Evolutionary conservation across 2,113 vertebrate species (phyloP), one percentile per base, ranked within the genome.

Genomic region (Heterotilapia buettikoferi): DNA sequence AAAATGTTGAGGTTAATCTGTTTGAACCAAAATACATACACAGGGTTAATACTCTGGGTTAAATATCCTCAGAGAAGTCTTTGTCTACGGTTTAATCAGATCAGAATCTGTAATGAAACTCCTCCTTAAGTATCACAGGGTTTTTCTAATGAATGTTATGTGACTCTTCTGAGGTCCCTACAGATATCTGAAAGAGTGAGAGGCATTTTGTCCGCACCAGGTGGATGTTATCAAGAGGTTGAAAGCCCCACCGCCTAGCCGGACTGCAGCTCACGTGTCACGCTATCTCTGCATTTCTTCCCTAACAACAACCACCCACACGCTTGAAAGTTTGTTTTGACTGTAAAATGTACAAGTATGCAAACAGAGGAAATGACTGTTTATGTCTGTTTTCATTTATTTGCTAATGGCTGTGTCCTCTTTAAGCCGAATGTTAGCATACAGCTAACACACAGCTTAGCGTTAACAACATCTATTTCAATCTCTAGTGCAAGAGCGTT

Each of bases 151-250:
- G 40, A 11, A 56, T 61, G 38, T 13, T 59, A 79, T 79, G 16
- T 53, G 40, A 38, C 38, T 71, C 36, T 45, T 73, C 40, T 16
- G 40, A 45, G 3, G 21, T 73, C 68, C 38, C 21, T 10, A 43
- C 38, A 43, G 38, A 43, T 71, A 33, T 61, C 2, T 9, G 18
- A 24, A 38, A 40, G 73, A 21, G 83, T 78, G 88, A 59, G 88
- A 8, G 18, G 26, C 5, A 4, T 82, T 43, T 5, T 3, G 61
- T 84, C 11, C 2, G 8, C 7, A 7, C n/a, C 90, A 94, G 91
- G 82, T 92, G 94, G 89, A 13, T 57, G 56, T 92, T 50, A 91
- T 92, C 89, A 80, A 38, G 54, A 56, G 33, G 66, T 7, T 43
- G 19, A 57, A 29, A 50, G 56, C 47, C 82, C 50, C 18, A 24